Conservation (phyloP, 2,797 vertebrate genomes). For the Leptatherina wallacei region DNA sequence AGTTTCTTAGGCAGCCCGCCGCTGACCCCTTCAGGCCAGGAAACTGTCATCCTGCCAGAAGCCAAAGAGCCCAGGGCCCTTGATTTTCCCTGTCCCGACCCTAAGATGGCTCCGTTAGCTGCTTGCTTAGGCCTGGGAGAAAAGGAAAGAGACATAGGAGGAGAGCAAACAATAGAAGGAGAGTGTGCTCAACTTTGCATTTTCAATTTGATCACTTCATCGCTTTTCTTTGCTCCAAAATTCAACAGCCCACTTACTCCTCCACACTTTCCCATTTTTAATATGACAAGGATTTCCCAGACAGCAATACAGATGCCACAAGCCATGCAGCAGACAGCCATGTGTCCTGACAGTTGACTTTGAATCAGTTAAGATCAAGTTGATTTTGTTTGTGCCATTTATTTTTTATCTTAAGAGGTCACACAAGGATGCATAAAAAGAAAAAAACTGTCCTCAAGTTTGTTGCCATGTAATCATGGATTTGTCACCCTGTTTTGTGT, state of each 20-base stretch:
- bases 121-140: slow-evolving; percentile 42
- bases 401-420: slow-evolving; percentile 30
- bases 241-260: slow-evolving; percentile 63
- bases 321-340: slow-evolving; percentile 61
- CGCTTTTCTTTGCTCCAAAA: slow-evolving; percentile 68
- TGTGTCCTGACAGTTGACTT: slow-evolving; percentile 77
- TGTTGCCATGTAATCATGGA: neutral
- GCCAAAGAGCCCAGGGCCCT: slow-evolving; percentile 64
- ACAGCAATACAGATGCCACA: slow-evolving; percentile 28
- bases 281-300: slow-evolving; percentile 48
- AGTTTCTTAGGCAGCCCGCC: slow-evolving; percentile 76
- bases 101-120: slow-evolving; percentile 57
- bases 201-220: slow-evolving; percentile 64
- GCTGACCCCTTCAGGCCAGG: slow-evolving; percentile 82
- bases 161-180: neutral
- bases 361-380: slow-evolving; percentile 64
- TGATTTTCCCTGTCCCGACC: slow-evolving; percentile 1
- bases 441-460: slow-evolving; percentile 23
- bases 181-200: slow-evolving; percentile 50
- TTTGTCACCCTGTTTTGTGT: slow-evolving; percentile 26
- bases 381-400: slow-evolving; percentile 56
- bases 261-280: slow-evolving; percentile 48
- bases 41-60: slow-evolving; percentile 72
- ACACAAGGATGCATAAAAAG: slow-evolving; percentile 54
- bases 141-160: slow-evolving; percentile 32